Base-by-base conservation (phyloP, 2,888 invertebrate species). In the Strigamia maritima region DNA sequence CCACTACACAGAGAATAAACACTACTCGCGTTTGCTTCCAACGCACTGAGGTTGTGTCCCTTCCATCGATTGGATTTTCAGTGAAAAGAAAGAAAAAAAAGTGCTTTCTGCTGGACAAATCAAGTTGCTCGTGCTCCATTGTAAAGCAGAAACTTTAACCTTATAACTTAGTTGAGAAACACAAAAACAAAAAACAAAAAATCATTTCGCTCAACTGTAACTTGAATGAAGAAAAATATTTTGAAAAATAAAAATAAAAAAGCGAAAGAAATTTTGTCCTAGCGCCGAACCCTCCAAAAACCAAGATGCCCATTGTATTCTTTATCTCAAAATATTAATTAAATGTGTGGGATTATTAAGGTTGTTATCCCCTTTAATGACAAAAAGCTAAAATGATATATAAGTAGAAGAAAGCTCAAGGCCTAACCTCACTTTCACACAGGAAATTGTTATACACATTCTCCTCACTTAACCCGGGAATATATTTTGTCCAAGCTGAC, bases 51-150 rank as follows among this genome's bases (percentile, higher is more conserved):
- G 54, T 54, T 54, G 54, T 54, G 54, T 54, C 54, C 54, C 54
- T 54, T 54, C 54, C 54, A 54, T 54, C 54, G 54, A 54, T 54
- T 54, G 54, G 54, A 54, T 54, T 54, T 54, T 54, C 54, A 54
- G n/a, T 54, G 54, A 19, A 54, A 54, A 54, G 54, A 16, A 54
- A n/a, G n/a, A n/a, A 54, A 54, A 49, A 54, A 54, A 54, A 54
- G 54, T 54, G 54, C 54, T 54, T 54, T 54, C 54, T 54, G 54
- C 54, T 54, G 54, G 54, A 54, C 54, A 54, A 54, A 54, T 54
- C 54, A 54, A 54, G 19, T 54, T 19, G 54, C 54, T 54, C 54
- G 19, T 22, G 54, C 54, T 54, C 54, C 54, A 54, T 54, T 54
- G 54, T 54, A 54, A 54, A 54, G 54, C 19, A 54, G 54, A 54